These are phyloP conservation scores for Leptobrachium leishanense DNA, from an alignment of 2,113 vertebrate species.

Conservation along the genomic window DNA sequence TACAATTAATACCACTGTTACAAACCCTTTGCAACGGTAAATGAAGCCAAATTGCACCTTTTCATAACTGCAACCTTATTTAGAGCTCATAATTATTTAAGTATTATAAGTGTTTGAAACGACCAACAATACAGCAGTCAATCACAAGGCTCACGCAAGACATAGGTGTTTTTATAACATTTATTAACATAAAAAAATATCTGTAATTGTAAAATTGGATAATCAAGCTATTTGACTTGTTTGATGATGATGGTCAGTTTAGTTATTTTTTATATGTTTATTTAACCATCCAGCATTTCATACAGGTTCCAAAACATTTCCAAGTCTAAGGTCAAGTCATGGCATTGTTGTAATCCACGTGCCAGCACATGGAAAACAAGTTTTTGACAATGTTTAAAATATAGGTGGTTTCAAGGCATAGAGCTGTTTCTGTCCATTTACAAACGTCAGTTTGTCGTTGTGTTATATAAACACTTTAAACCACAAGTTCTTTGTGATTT, in stretches of 20 bases:
- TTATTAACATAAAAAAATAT: conserved; percentile 59
- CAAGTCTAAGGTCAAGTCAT: conserved; percentile 49
- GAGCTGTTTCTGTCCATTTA: neutral
- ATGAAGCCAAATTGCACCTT: too few species aligned
- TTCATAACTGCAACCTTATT: too few species aligned
- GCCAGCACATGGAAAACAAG: conserved; percentile 69
- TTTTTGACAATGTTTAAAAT: neutral
- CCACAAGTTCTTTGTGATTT: conserved; percentile 49
- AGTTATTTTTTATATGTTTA: conserved; percentile 46
- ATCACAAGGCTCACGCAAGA: conserved; percentile 60
- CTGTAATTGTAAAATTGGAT: conserved; percentile 47
- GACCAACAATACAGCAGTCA: conserved; percentile 20
- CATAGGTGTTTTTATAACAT: conserved; percentile 45
- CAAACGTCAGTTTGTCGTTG: neutral
- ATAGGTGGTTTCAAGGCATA: neutral
- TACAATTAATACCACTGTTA: too few species aligned
- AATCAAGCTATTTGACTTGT: conserved; percentile 40
- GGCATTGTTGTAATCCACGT: conserved; percentile 61
- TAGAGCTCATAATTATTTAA: too few species aligned
- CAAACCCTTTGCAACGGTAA: too few species aligned
- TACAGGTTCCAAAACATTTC: conserved; percentile 50
- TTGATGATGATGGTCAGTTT: conserved; percentile 31
- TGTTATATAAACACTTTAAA: conserved; percentile 65
- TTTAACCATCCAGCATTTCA: conserved; percentile 51
- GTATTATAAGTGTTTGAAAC: neutral